Evolutionary conservation across 2,113 vertebrate genomes (phyloP).

Genomic region (Hipposideros armiger): DNA sequence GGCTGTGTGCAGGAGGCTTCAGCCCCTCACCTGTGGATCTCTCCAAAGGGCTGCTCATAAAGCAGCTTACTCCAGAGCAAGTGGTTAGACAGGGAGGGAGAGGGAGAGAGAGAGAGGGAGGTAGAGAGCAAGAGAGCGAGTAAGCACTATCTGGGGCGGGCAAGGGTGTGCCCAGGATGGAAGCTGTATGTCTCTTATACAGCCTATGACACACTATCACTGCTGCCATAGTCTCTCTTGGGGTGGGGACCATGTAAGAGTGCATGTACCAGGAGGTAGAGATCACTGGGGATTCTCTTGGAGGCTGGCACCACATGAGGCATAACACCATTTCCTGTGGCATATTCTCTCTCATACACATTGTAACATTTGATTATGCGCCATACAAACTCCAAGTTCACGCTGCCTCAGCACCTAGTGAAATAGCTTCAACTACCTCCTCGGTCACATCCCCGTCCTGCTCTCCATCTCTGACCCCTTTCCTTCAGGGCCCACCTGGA

Average conservation of each 20-base stretch:
- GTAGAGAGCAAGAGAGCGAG: neutral
- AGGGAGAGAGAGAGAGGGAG: neutral
- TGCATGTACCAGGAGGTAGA: no score
- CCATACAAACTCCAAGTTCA: neutral
- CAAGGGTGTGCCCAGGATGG: neutral
- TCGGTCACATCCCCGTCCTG: no score
- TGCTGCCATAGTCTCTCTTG: neutral
- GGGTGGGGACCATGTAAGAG: neutral
- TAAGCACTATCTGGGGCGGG: neutral
- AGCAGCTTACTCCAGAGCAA: neutral
- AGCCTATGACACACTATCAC: no score
- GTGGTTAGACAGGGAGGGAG: neutral
- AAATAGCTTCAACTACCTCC: neutral
- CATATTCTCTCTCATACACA: neutral
- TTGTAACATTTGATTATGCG: neutral
- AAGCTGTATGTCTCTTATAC: neutral
- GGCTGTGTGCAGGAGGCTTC: neutral
- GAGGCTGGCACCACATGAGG: neutral
- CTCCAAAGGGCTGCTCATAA: neutral
- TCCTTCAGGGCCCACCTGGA: no score
- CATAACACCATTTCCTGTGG: neutral
- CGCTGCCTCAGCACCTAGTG: neutral
- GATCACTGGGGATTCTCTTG: accelerated
- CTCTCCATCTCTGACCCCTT: neutral
- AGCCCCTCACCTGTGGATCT: accelerated